Evolutionary conservation across 2,113 vertebrate species (phyloP).

Genomic region (Misgurnus anguillicaudatus): DNA sequence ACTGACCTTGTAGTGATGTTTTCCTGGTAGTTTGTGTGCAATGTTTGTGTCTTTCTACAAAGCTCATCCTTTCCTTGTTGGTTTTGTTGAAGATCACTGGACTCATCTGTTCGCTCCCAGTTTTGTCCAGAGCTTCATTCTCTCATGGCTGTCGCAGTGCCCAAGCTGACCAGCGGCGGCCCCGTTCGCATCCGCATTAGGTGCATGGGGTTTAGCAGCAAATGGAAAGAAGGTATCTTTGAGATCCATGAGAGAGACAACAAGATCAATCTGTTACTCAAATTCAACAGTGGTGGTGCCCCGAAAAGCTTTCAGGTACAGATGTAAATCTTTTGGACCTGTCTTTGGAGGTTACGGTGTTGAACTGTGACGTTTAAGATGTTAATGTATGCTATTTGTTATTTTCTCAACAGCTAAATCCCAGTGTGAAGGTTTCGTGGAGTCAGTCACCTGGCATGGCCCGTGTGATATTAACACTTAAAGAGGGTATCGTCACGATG

Average conservation of each 20-base stretch:
- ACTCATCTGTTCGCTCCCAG: constrained; percentile 24
- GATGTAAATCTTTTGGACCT: neutral
- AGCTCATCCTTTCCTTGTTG: neutral
- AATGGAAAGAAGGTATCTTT: constrained; percentile 94
- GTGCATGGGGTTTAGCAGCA: constrained; percentile 87
- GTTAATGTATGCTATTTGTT: constrained; percentile 20
- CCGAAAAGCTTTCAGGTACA: constrained; percentile 89
- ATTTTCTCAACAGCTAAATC: constrained; percentile 80
- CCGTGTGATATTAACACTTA: constrained; percentile 84
- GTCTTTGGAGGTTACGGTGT: neutral
- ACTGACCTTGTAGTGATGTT: no score
- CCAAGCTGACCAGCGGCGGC: constrained; percentile 85
- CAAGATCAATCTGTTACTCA: constrained; percentile 86
- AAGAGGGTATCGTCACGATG: constrained; percentile 87
- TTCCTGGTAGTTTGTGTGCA: neutral
- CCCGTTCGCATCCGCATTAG: constrained; percentile 79
- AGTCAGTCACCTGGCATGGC: constrained; percentile 72
- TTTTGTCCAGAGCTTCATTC: constrained; percentile 40
- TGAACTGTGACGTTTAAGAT: neutral
- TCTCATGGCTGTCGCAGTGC: constrained; percentile 68
- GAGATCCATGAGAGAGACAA: constrained; percentile 95
- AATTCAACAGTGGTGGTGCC: constrained; percentile 87
- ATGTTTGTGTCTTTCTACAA: neutral
- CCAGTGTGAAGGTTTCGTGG: constrained; percentile 90
- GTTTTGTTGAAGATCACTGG: constrained; percentile 16